Conservation (phyloP, 2,888 invertebrate genomes). For the Lycia hirtaria region DNA sequence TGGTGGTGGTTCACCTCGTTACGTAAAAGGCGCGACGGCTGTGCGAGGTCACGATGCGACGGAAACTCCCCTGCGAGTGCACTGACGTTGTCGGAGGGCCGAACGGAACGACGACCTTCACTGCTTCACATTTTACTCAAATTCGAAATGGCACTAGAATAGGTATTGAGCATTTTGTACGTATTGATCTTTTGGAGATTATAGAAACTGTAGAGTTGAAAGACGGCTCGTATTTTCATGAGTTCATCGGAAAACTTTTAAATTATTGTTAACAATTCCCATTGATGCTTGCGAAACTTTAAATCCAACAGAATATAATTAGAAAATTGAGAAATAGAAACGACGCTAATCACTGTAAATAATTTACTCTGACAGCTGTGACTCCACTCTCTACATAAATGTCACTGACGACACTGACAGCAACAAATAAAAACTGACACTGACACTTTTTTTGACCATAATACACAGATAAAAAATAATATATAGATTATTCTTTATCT, state of each 20-base stretch:
- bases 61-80: constrained; percentile 23
- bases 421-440: too few relatives aligned
- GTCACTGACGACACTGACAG: neutral
- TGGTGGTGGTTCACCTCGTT: constrained; percentile 24
- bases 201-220: neutral
- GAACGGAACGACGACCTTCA: constrained; percentile 63
- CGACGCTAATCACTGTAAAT: neutral
- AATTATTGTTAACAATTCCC: neutral
- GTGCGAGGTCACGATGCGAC: constrained; percentile 19
- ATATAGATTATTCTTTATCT: too few relatives aligned
- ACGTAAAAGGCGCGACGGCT: constrained; percentile 27
- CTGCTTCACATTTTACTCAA: constrained; percentile 76
- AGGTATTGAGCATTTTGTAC: constrained; percentile 9
- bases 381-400: too few relatives aligned
- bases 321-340: neutral
- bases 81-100: constrained; percentile 42
- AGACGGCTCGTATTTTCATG: neutral
- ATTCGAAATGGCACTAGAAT: constrained; percentile 56
- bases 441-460: too few relatives aligned
- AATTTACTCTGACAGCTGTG: constrained; percentile 1
- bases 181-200: constrained; percentile 8
- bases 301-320: constrained; percentile 1
- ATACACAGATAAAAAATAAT: too few relatives aligned
- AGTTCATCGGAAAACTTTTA: neutral
- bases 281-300: neutral